These are phyloP conservation scores for Thymelicus lineola DNA, from an alignment of 2,888 invertebrate genomes.

Conservation along the genomic window DNA sequence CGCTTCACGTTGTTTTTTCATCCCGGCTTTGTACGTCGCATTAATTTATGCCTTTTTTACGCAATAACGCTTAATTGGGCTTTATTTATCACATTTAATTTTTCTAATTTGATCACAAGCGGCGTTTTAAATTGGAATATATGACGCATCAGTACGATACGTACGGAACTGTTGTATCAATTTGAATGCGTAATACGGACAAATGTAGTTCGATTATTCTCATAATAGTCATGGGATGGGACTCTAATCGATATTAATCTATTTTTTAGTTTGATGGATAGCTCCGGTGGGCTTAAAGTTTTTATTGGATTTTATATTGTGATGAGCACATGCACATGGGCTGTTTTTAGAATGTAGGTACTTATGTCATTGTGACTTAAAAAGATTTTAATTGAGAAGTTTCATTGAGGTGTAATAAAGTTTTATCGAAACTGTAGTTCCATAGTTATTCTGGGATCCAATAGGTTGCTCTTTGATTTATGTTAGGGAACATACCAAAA, in stretches of 20 bases:
- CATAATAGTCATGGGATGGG: conserved; percentile 28
- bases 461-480: too few species aligned
- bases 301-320: background rate
- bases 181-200: conserved; percentile 74
- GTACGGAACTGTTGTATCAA: conserved; percentile 65
- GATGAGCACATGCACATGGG: background rate
- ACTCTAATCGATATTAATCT: conserved; percentile 44
- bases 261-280: conserved; percentile 40
- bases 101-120: conserved; percentile 82
- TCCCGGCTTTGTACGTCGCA: conserved; percentile 58
- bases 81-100: conserved; percentile 85
- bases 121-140: conserved; percentile 75
- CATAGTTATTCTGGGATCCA: too few species aligned
- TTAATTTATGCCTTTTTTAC: conserved; percentile 85
- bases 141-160: conserved; percentile 57
- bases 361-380: too few species aligned
- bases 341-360: background rate
- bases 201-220: conserved; percentile 68
- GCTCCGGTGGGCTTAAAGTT: conserved; percentile 8
- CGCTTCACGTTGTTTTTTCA: conserved; percentile 48
- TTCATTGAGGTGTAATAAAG: too few species aligned
- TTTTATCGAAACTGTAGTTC: too few species aligned
- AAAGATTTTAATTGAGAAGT: too few species aligned
- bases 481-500: too few species aligned
- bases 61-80: conserved; percentile 83